Evolutionary conservation across 2,888 invertebrate genomes (phyloP).

Genomic region (Cactoblastis cactorum): DNA sequence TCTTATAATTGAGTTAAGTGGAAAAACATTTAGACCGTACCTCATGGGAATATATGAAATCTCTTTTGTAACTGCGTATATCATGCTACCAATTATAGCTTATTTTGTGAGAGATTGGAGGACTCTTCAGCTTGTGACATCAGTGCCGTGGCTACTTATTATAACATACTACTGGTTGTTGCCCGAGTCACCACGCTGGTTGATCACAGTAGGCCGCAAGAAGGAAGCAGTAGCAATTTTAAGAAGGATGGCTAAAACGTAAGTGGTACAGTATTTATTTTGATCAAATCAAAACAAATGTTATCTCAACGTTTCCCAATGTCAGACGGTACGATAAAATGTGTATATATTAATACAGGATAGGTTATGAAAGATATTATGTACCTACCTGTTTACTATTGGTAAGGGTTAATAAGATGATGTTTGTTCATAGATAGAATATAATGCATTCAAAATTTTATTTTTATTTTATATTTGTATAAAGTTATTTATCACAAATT

Average conservation of each 20-base stretch:
- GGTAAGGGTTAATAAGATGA: no score
- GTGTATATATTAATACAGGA: no score
- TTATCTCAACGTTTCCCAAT: not conserved
- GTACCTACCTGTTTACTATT: no score
- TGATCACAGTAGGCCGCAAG: constrained; percentile 81
- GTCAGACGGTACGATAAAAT: no score
- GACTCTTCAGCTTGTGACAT: constrained; percentile 72
- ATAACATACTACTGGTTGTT: constrained; percentile 81
- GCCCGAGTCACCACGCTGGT: constrained; percentile 87
- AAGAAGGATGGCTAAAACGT: constrained; percentile 73
- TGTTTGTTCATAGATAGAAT: no score
- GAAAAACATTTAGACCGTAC: constrained; percentile 60
- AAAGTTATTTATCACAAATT: no score
- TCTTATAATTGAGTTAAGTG: constrained; percentile 69
- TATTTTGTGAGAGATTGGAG: constrained; percentile 76
- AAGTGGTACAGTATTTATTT: not conserved
- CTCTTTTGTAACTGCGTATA: constrained; percentile 4
- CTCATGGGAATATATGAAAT: constrained; percentile 61
- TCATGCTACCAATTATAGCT: constrained; percentile 55
- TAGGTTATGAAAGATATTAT: no score
- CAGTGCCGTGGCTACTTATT: constrained; percentile 59
- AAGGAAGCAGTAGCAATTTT: constrained; percentile 78
- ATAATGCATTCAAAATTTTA: not conserved
- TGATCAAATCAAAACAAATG: not conserved
- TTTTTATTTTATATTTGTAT: constrained; percentile 9